Evolutionary conservation across 2,888 invertebrate species (phyloP).

Genomic region (Fragum whitleyi): DNA sequence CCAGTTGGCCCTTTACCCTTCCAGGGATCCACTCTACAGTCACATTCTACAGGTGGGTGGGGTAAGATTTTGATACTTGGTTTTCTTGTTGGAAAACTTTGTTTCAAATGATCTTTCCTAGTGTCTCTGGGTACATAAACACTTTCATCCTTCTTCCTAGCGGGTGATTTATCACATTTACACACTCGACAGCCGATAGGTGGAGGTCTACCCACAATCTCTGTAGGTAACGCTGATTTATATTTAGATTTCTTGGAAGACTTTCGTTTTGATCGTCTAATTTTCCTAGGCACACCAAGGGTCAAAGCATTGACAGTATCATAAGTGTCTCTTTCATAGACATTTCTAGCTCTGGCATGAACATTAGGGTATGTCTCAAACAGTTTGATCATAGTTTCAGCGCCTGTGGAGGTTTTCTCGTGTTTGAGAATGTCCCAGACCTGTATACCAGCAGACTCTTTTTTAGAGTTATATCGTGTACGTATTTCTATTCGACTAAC

Average conservation of each 20-base stretch:
- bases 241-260: conserved; percentile 20
- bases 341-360: conserved; percentile 25
- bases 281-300: conserved; percentile 53
- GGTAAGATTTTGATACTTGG: conserved; percentile 30
- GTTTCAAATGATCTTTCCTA: conserved; percentile 30
- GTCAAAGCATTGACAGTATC: conserved; percentile 50
- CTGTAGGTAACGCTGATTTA: not conserved
- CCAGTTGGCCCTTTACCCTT: conserved; percentile 19
- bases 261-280: conserved; percentile 40
- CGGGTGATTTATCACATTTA: conserved; percentile 22
- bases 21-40: conserved; percentile 52
- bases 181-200: conserved; percentile 31
- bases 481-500: conserved; percentile 40
- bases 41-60: conserved; percentile 61
- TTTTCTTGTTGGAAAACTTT: conserved; percentile 45
- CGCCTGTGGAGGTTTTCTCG: conserved; percentile 33
- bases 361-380: conserved; percentile 50
- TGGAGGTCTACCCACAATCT: not conserved
- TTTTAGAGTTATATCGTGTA: not conserved
- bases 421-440: conserved; percentile 59
- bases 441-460: conserved; percentile 37
- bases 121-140: conserved; percentile 16
- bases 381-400: conserved; percentile 55
- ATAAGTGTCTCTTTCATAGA: conserved; percentile 33
- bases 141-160: conserved; percentile 4